Conservation (phyloP, 2,797 vertebrate species). For the Brachyalestes nurse region DNA sequence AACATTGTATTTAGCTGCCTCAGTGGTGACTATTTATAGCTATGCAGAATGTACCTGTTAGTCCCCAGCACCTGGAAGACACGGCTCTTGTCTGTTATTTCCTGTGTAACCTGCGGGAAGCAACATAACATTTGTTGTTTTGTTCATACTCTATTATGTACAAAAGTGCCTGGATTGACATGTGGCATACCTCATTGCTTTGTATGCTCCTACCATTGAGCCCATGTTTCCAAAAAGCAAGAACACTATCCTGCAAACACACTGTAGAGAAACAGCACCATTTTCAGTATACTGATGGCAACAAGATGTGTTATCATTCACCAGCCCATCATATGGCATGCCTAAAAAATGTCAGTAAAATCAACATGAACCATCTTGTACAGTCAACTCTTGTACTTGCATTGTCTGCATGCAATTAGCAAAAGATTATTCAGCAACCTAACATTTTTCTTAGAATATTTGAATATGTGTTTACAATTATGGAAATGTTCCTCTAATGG, state of each 20-base stretch:
- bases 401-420: too few relatives aligned
- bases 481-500: not conserved
- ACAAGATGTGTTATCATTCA: too few relatives aligned
- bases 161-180: not conserved
- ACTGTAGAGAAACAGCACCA: constrained; percentile 61
- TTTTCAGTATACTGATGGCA: not conserved
- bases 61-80: constrained; percentile 78
- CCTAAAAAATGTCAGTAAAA: too few relatives aligned
- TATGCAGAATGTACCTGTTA: constrained; percentile 66
- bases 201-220: constrained; percentile 78
- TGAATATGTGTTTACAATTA: not conserved
- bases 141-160: not conserved
- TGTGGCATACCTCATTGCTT: constrained; percentile 71
- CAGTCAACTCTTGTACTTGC: too few relatives aligned
- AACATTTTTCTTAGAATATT: too few relatives aligned
- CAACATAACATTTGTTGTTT: not conserved
- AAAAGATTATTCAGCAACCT: too few relatives aligned
- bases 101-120: constrained; percentile 76
- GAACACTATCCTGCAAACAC: constrained; percentile 80
- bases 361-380: too few relatives aligned
- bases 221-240: constrained; percentile 82
- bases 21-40: not conserved
- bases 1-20: not conserved
- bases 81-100: constrained; percentile 77
- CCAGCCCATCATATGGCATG: too few relatives aligned